Base-by-base conservation (phyloP, 1,140 invertebrate species). In the Drosophila takahashii region DNA sequence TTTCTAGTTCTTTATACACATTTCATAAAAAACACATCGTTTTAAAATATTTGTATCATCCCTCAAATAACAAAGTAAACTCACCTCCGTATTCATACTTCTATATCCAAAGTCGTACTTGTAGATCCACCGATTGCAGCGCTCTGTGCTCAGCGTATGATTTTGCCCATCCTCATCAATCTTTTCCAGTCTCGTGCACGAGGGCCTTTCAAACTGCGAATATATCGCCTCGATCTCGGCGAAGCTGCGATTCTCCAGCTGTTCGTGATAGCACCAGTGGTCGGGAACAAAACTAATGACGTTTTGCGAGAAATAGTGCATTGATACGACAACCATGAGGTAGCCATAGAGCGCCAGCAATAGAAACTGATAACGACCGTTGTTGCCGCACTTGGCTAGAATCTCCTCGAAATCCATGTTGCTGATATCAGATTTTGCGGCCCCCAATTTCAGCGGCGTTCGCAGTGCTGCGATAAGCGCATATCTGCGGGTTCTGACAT, bases 301-400 rank as follows among this genome's bases (percentile, higher is more conserved):
- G 51, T 93, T 93, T 76, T 94, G 93, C 6, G 93, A 93, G 78
- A 93, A 94, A 74, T 93, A 94, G 70, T 94, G 93, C 78, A 93
- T 93, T 90, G 93, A 64, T 8, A 93, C 71, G 8, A 94, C 77
- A 6, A 87, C 32, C 79, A 89, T 77, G 9, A 87, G 79, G 53
- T 66, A 87, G 10, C 84, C 79, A 15, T 89, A 89, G 7, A 79
- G 62, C 1, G 44, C 72, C 78, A 95, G 93, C 4, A 95, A 84
- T n/a, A 94, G 77, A 47, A 93, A 93, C 78, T 95, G 95, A 90
- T 94, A 95, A 22, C 86, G 84, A 50, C 93, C 93, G 77, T 94
- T 95, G 72, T 94, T 93, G 3, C 95, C 95, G 37, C 94, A 93
- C 64, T 93, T 92, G 29, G 90, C 80, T 26, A 95, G 77, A 80